Evolutionary conservation across 2,113 vertebrate species (phyloP), one percentile per base, ranked within the genome.

Genomic region (Scopus umbretta): DNA sequence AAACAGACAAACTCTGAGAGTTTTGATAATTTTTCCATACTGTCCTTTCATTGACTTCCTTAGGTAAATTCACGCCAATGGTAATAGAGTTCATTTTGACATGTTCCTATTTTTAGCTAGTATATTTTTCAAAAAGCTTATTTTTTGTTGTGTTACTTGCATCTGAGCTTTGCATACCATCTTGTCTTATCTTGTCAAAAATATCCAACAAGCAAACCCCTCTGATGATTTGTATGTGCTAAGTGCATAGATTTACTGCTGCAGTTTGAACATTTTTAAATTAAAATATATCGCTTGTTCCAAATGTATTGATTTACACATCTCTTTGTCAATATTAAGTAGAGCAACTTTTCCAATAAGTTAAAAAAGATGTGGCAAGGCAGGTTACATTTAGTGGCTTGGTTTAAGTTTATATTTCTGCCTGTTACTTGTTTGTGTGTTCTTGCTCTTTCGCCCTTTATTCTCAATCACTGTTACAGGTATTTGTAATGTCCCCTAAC

Each of bases 261-360:
- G 98, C 98, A 98, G 98, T 99, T 98, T 99, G 98, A 99, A 98
- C 98, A 98, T 98, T 99, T 98, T 99, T 98, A 99, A 99, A 99
- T 99, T 99, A 99, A 99, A 99, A 99, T 99, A 99, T 99, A 99
- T 99, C 98, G 98, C 99, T 98, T 98, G 98, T 99, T 99, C 98
- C 98, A 98, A 98, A 98, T 99, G 97, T 99, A 99, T 99, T 99
- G 99, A 99, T 99, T 99, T 98, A 97, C 94, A 97, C 98, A 98
- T 99, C 98, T 98, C 98, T 99, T 90, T 99, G 99, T 99, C 99
- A 99, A 99, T 99, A 99, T 98, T 98, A 99, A 99, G 98, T 99
- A 98, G 96, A 98, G 98, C 93, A 98, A 99, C 98, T 99, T 99
- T 99, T 99, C 98, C 99, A 99, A 98, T 99, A 99, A 98, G 98